Percentiles rank a stretch among this genome's conserved stretches.
phyloP scores from a whole-genome alignment of 2,888 invertebrate species.

The Drosophila rubida region DNA sequence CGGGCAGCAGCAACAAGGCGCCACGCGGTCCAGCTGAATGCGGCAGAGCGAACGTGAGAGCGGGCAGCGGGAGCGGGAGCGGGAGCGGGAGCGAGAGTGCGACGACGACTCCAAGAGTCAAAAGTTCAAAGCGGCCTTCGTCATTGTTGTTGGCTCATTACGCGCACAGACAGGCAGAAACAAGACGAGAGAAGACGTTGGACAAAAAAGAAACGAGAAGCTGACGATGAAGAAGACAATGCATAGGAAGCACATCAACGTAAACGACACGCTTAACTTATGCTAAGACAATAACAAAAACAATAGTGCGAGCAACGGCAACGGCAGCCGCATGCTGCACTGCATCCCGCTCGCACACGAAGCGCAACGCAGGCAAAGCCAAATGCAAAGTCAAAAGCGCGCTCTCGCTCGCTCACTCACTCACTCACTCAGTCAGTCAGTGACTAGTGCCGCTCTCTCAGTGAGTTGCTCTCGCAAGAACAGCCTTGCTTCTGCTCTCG shows the following conservation, averaged over 20 bases:
- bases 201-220: neutral
- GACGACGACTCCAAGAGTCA: slow-evolving; percentile 33
- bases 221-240: too few relatives aligned
- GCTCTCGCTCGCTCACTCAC: slow-evolving; percentile 22
- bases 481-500: slow-evolving; percentile 3
- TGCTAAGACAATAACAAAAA: slow-evolving; percentile 38
- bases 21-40: slow-evolving; percentile 38
- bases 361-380: slow-evolving; percentile 7
- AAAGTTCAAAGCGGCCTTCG: slow-evolving; percentile 22
- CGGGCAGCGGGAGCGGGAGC: slow-evolving; percentile 1
- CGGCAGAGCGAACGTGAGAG: neutral
- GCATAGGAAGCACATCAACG: neutral
- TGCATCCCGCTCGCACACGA: slow-evolving; percentile 32
- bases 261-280: slow-evolving; percentile 32
- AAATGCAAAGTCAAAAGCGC: slow-evolving; percentile 13
- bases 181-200: too few relatives aligned
- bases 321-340: slow-evolving; percentile 38
- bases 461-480: neutral
- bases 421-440: slow-evolving; percentile 15
- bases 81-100: slow-evolving; percentile 6
- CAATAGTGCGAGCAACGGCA: slow-evolving; percentile 17
- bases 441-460: neutral
- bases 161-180: slow-evolving; percentile 8
- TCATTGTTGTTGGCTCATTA: slow-evolving; percentile 26
- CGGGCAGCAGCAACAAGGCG: slow-evolving; percentile 26